phyloP scores from a whole-genome alignment of 1,140 invertebrate species.

The Saccostrea glomerata region DNA sequence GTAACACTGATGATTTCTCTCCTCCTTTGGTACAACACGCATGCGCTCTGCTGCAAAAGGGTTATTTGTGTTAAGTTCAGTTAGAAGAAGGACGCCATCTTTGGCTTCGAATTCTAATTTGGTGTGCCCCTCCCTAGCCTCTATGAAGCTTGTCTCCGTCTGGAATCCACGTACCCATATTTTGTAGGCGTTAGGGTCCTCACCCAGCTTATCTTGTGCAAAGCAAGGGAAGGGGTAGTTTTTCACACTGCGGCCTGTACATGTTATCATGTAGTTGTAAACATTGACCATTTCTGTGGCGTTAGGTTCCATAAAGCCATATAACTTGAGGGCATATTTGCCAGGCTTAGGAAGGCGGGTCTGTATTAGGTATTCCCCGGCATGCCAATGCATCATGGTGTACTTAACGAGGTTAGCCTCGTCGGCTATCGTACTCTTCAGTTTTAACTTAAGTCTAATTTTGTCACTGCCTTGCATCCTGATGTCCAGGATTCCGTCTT shows the following conservation, averaged over 20 bases:
- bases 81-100: conserved; percentile 41
- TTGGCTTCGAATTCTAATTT: conserved; percentile 52
- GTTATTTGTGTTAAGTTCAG: conserved; percentile 54
- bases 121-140: conserved; percentile 48
- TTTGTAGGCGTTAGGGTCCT: conserved; percentile 29
- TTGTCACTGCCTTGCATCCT: conserved; percentile 41
- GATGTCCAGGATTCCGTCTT: conserved; percentile 49
- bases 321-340: conserved; percentile 51
- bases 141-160: conserved; percentile 44
- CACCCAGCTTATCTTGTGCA: conserved; percentile 45
- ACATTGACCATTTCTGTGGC: conserved; percentile 46
- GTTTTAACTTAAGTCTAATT: conserved; percentile 45
- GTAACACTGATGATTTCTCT: conserved; percentile 45
- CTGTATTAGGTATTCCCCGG: conserved; percentile 49
- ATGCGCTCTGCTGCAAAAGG: conserved; percentile 42
- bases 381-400: conserved; percentile 49
- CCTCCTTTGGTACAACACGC: conserved; percentile 32
- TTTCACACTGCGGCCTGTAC: conserved; percentile 40
- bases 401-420: conserved; percentile 50
- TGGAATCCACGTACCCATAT: conserved; percentile 42
- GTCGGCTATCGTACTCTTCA: conserved; percentile 44
- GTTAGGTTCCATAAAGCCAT: conserved; percentile 19
- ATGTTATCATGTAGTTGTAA: conserved; percentile 55
- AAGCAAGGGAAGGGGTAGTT: conserved; percentile 38
- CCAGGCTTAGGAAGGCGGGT: conserved; percentile 45